A percentile compares a stretch with the other conserved stretches of the same genome.
Evolutionary conservation across 1,140 invertebrate genomes (phyloP).

Genomic region (Drosophila sucinea): DNA sequence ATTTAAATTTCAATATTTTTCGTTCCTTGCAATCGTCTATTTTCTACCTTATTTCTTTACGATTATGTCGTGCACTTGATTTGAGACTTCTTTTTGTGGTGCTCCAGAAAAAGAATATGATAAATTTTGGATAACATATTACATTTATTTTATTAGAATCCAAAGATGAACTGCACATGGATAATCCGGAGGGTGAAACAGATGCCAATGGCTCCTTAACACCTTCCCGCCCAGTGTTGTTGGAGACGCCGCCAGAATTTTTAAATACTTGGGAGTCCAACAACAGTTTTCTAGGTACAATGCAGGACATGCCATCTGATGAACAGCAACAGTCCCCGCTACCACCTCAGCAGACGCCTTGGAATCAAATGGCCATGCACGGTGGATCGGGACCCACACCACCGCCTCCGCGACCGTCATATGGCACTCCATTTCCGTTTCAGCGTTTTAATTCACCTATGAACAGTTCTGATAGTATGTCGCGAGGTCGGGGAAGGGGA

Average conservation of each 20-base stretch:
- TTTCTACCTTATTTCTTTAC: too few species aligned
- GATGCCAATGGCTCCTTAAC: constrained; percentile 53
- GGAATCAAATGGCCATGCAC: constrained; percentile 71
- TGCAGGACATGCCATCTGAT: constrained; percentile 57
- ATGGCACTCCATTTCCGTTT: constrained; percentile 53
- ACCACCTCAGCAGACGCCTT: constrained; percentile 42
- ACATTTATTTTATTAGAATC: constrained; percentile 40
- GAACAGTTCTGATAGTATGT: constrained; percentile 63
- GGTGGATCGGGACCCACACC: constrained; percentile 48
- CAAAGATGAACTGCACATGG: constrained; percentile 34
- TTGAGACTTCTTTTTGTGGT: constrained; percentile 11
- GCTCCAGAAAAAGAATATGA: constrained; percentile 10
- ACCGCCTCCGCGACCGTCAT: constrained; percentile 66
- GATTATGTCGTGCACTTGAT: too few species aligned
- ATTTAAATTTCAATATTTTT: neutral
- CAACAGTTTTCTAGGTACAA: constrained; percentile 51
- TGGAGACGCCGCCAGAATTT: constrained; percentile 76
- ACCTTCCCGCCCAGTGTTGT: constrained; percentile 60
- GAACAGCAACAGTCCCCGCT: constrained; percentile 31
- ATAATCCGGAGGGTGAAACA: constrained; percentile 35
- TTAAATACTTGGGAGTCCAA: constrained; percentile 61
- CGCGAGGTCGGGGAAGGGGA: constrained; percentile 56
- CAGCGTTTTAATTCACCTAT: constrained; percentile 49
- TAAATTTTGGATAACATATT: constrained; percentile 12
- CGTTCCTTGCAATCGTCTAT: constrained; percentile 16